Percentiles rank a stretch among this genome's conserved stretches.
These are phyloP conservation scores for Lysandra bellargus DNA, from an alignment of 2,888 invertebrate species.

Conservation along the genomic window DNA sequence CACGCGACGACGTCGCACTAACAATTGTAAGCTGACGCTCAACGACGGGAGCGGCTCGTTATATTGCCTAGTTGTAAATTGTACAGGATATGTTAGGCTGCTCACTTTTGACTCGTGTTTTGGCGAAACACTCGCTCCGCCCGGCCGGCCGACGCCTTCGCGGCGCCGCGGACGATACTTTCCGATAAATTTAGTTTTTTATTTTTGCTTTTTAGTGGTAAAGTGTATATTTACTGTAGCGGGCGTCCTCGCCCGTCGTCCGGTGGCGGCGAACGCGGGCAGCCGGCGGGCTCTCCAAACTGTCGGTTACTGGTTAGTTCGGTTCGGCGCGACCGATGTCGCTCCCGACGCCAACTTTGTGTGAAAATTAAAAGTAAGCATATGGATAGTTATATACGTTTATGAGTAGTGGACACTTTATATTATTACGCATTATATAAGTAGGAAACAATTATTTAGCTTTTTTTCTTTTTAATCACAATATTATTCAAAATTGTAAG, in stretches of 20 bases:
- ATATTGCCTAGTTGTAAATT: slow-evolving; percentile 49
- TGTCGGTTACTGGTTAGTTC: slow-evolving; percentile 66
- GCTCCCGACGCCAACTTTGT: slow-evolving; percentile 53
- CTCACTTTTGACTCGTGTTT: slow-evolving; percentile 52
- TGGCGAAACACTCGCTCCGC: slow-evolving; percentile 44
- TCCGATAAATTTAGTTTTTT: slow-evolving; percentile 28
- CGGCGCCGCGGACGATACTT: slow-evolving; percentile 17
- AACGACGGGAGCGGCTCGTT: slow-evolving; percentile 48
- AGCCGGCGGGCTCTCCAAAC: slow-evolving; percentile 49
- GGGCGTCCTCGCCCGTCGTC: slow-evolving; percentile 15
- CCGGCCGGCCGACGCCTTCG: slow-evolving; percentile 30
- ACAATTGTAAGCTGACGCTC: slow-evolving; percentile 68
- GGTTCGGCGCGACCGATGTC: slow-evolving; percentile 49
- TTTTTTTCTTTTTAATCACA: slow-evolving; percentile 75
- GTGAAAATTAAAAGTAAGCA: slow-evolving; percentile 77
- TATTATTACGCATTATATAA: slow-evolving; percentile 80
- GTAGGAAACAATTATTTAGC: slow-evolving; percentile 80
- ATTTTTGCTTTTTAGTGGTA: slow-evolving; percentile 31
- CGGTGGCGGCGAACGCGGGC: slow-evolving; percentile 31
- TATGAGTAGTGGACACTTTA: slow-evolving; percentile 80
- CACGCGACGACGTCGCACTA: slow-evolving; percentile 60
- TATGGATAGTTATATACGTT: slow-evolving; percentile 74
- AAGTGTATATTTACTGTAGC: slow-evolving; percentile 30
- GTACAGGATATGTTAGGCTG: slow-evolving; percentile 49
- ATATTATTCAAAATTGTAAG: slow-evolving; percentile 80